phyloP scores from a whole-genome alignment of 2,888 invertebrate genomes.

The Machimus rusticus region DNA sequence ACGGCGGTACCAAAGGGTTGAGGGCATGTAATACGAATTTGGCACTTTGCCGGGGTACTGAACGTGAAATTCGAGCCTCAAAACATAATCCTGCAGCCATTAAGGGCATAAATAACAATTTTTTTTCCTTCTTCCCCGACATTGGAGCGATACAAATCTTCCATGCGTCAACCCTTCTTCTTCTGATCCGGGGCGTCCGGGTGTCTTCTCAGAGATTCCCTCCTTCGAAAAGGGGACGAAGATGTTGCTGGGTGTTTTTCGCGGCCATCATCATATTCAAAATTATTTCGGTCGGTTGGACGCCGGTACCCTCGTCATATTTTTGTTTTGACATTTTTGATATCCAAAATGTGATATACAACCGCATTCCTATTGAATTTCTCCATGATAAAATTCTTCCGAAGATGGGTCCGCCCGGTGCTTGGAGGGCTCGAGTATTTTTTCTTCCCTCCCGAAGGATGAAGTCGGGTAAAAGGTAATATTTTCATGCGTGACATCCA shows the following conservation, averaged over 20 bases:
- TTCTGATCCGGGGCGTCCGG: neutral
- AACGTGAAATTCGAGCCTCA: constrained; percentile 33
- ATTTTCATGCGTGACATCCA: constrained; percentile 44
- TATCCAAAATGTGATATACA: constrained; percentile 39
- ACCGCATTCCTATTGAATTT: constrained; percentile 42
- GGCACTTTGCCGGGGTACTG: neutral
- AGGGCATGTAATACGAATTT: neutral
- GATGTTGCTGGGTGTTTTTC: constrained; percentile 22
- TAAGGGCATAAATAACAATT: constrained; percentile 41
- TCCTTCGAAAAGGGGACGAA: neutral
- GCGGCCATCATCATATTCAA: constrained; percentile 41
- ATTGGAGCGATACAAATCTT: neutral
- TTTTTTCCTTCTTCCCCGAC: neutral
- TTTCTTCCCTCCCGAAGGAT: neutral
- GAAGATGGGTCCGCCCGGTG: neutral
- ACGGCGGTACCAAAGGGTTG: neutral
- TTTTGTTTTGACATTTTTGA: constrained; percentile 43
- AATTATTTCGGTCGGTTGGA: constrained; percentile 31
- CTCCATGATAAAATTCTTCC: constrained; percentile 27
- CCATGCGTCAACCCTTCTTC: constrained; percentile 13
- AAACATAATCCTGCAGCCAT: constrained; percentile 38
- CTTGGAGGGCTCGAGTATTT: neutral
- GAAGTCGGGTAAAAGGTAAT: constrained; percentile 33
- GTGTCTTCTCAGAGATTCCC: neutral
- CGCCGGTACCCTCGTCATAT: constrained; percentile 1